Conservation (phyloP, 2,797 vertebrate species). For the Benthosema pterotum region DNA sequence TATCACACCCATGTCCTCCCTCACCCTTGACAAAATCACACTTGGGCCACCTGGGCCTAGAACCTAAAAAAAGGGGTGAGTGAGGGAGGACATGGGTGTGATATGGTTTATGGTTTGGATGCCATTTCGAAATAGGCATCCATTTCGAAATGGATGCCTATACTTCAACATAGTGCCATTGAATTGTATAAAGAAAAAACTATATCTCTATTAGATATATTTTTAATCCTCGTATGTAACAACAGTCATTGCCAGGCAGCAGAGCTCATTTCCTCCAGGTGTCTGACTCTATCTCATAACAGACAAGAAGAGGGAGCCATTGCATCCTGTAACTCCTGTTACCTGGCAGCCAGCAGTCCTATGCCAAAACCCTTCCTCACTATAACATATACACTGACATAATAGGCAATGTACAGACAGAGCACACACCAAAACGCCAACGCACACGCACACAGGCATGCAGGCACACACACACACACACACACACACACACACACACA, state of each 20-base stretch:
- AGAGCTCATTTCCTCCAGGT: constrained; percentile 35
- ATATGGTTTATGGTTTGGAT: too few relatives aligned
- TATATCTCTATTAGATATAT: too few relatives aligned
- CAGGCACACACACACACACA: constrained; percentile 9
- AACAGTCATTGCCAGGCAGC: constrained; percentile 14
- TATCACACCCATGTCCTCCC: not conserved
- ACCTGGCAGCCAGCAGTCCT: constrained; percentile 41
- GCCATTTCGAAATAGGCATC: not conserved
- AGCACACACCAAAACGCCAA: constrained; percentile 4
- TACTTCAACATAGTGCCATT: not conserved
- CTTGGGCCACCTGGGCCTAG: not conserved
- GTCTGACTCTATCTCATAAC: constrained; percentile 36
- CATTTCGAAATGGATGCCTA: too few relatives aligned
- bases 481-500: not conserved
- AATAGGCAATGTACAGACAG: not conserved
- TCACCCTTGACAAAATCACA: not conserved
- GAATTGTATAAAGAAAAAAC: too few relatives aligned
- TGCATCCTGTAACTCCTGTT: constrained; percentile 54
- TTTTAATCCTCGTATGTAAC: not conserved
- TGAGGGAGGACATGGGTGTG: too few relatives aligned
- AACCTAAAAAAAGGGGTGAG: not conserved
- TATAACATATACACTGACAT: constrained; percentile 1
- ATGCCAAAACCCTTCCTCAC: constrained; percentile 4
- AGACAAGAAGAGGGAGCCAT: constrained; percentile 78
- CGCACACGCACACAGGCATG: constrained; percentile 4